phyloP scores from a whole-genome alignment of 2,797 vertebrate species.

The Lacerta agilis region DNA sequence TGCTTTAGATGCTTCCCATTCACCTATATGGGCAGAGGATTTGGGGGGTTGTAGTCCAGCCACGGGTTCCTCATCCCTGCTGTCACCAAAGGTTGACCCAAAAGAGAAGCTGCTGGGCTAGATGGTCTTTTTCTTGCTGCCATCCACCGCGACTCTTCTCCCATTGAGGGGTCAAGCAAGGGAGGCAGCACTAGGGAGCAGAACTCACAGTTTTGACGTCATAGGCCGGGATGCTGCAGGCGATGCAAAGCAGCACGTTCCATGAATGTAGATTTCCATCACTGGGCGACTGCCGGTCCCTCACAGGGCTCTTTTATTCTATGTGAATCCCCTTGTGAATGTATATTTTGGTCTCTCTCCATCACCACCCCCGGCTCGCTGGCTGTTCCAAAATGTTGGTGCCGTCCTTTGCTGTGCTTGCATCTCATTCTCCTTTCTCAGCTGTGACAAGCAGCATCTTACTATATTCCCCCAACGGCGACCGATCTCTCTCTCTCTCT shows the following conservation, averaged over 20 bases:
- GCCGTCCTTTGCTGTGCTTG: background rate
- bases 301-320: background rate
- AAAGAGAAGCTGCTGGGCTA: background rate
- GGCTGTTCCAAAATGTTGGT: rapidly evolving
- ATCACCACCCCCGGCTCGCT: too few species aligned
- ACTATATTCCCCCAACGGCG: background rate
- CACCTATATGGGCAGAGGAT: background rate
- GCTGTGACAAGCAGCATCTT: background rate
- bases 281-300: background rate
- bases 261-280: background rate
- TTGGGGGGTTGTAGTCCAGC: background rate
- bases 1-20: background rate
- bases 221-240: rapidly evolving
- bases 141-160: background rate
- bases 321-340: background rate
- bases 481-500: too few species aligned
- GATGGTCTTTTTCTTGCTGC: background rate
- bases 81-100: too few species aligned
- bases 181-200: rapidly evolving
- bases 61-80: too few species aligned
- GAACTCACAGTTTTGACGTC: rapidly evolving
- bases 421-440: rapidly evolving
- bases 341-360: background rate
- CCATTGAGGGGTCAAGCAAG: background rate
- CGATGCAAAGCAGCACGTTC: background rate